A percentile compares a stretch with the other conserved stretches of the same genome.
Conservation (phyloP, 1,140 invertebrate genomes). For the Lucilia sericata region DNA sequence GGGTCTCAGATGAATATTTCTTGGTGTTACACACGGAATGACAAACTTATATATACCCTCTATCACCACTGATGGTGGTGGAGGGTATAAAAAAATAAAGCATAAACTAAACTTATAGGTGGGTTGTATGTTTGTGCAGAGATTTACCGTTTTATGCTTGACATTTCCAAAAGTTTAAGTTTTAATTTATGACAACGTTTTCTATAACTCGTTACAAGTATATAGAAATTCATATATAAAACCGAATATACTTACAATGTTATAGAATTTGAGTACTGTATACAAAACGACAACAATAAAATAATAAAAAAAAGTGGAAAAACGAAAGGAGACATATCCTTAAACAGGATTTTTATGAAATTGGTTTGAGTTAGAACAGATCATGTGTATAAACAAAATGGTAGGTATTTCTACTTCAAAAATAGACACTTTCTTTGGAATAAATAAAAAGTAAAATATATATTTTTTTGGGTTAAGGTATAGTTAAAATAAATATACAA, state of each 20-base stretch:
- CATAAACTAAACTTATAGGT: conserved; percentile 14
- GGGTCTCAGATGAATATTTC: too few relatives aligned
- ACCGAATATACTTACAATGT: not conserved
- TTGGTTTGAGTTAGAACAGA: not conserved
- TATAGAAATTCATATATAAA: not conserved
- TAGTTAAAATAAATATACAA: not conserved
- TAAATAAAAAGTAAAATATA: not conserved
- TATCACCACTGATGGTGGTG: too few relatives aligned
- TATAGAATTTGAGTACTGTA: not conserved
- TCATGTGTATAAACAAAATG: not conserved
- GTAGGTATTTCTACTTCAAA: not conserved
- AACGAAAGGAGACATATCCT: conserved; percentile 14
- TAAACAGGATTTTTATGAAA: conserved; percentile 24
- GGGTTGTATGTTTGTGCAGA: conserved; percentile 54
- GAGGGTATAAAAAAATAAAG: too few relatives aligned
- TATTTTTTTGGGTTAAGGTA: not conserved
- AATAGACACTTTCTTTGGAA: not conserved
- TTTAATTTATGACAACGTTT: conserved; percentile 68
- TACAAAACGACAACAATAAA: conserved; percentile 12
- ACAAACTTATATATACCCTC: too few relatives aligned
- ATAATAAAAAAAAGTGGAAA: not conserved
- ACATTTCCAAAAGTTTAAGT: conserved; percentile 68
- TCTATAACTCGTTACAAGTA: conserved; percentile 54
- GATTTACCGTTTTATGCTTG: conserved; percentile 68
- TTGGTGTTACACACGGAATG: too few relatives aligned